Conservation (phyloP, 2,888 invertebrate genomes). For the Drosophila robusta region DNA sequence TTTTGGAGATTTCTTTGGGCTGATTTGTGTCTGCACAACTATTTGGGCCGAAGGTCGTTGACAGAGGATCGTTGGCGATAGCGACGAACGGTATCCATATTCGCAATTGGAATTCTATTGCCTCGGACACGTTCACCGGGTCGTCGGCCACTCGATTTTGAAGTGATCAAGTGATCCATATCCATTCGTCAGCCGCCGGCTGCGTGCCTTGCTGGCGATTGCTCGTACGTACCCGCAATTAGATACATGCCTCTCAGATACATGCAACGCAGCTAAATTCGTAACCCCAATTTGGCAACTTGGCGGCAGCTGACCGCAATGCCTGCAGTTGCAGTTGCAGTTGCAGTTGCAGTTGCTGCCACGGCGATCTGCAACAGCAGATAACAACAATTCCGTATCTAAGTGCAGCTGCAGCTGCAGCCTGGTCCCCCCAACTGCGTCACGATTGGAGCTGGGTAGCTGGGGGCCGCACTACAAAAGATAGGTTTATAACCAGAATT, state of each 20-base stretch:
- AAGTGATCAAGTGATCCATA: slow-evolving; percentile 32
- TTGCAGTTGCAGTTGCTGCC: slow-evolving; percentile 6
- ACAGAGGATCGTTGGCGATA: slow-evolving; percentile 47
- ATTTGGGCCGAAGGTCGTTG: slow-evolving; percentile 70
- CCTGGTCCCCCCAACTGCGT: slow-evolving; percentile 21
- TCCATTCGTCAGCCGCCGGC: slow-evolving; percentile 15
- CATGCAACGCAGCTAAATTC: not conserved
- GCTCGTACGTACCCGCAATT: slow-evolving; percentile 2
- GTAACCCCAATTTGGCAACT: slow-evolving; percentile 34
- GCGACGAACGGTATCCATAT: slow-evolving; percentile 42
- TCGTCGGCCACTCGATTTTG: not conserved
- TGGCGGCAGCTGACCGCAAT: slow-evolving; percentile 10
- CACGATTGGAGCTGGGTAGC: slow-evolving; percentile 23
- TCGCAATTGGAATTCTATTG: slow-evolving; percentile 18
- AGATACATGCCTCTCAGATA: slow-evolving; percentile 1
- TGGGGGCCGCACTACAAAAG: slow-evolving; percentile 9
- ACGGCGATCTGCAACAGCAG: slow-evolving; percentile 15
- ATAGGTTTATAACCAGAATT: slow-evolving; percentile 8
- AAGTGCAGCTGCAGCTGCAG: slow-evolving; percentile 39
- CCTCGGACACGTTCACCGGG: not conserved
- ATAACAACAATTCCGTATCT: slow-evolving; percentile 18
- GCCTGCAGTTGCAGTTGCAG: not conserved
- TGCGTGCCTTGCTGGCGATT: not conserved
- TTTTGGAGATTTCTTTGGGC: slow-evolving; percentile 28
- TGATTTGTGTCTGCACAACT: slow-evolving; percentile 49